Conservation (phyloP, 2,113 vertebrate species). For the Clarias macrocephalus region DNA sequence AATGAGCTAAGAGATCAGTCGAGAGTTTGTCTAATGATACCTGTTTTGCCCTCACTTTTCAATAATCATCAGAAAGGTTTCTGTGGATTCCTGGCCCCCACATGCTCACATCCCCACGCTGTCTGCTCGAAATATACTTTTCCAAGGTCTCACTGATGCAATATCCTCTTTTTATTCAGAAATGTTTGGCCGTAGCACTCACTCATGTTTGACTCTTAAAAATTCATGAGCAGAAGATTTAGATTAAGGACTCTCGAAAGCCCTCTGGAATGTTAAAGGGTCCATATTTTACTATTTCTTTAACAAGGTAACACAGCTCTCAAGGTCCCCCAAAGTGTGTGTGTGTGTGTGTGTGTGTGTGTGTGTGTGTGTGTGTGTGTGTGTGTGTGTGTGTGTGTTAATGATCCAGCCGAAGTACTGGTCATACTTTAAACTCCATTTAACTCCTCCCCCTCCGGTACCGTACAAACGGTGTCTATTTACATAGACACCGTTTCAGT, state of each 20-base stretch:
- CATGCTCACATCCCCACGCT: background rate
- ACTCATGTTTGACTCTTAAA: conserved; percentile 30
- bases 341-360: no score
- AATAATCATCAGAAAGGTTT: background rate
- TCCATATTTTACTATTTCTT: no score
- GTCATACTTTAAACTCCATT: no score
- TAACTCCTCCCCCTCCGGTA: no score
- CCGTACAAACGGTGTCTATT: no score
- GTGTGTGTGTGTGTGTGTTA: no score
- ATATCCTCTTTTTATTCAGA: conserved; percentile 29
- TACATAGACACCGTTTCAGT: no score
- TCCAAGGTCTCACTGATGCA: conserved; percentile 22
- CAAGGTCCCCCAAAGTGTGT: no score
- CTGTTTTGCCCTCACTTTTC: background rate
- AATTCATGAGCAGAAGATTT: conserved; percentile 26
- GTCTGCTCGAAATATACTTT: conserved; percentile 18
- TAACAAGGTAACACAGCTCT: no score
- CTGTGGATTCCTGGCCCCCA: background rate
- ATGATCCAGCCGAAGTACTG: no score
- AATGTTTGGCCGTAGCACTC: conserved; percentile 21
- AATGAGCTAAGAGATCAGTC: background rate
- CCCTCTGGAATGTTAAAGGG: conserved; percentile 3
- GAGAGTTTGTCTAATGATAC: background rate
- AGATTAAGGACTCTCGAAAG: background rate
- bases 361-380: no score